These are phyloP conservation scores for Brevimyrus niger DNA, from an alignment of 2,113 vertebrate species.

Conservation along the genomic window DNA sequence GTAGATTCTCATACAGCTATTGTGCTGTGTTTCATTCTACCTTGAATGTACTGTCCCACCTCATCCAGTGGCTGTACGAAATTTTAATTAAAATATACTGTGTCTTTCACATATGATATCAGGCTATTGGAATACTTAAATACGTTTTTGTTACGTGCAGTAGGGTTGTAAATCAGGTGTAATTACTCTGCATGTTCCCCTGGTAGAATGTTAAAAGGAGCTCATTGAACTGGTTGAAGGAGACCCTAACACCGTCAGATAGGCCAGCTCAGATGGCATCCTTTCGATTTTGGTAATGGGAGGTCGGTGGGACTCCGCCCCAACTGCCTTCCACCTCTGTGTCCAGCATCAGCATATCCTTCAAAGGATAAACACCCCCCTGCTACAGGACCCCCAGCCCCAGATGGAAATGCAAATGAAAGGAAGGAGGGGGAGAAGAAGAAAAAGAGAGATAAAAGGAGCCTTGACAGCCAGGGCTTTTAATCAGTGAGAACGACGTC, in stretches of 20 bases:
- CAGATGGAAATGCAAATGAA: conserved; percentile 17
- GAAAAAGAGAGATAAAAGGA: neutral
- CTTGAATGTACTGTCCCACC: neutral
- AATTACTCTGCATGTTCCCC: neutral
- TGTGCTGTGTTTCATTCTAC: neutral
- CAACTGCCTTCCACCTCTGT: conserved; percentile 25
- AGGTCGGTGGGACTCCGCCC: conserved; percentile 23
- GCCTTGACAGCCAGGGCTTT: conserved; percentile 4
- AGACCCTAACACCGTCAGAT: neutral
- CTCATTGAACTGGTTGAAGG: neutral
- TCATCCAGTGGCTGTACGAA: neutral
- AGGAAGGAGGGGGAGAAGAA: neutral
- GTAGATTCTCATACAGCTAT: neutral
- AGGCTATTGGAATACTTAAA: neutral
- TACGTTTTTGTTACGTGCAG: neutral
- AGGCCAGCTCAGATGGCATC: neutral
- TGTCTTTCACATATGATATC: neutral
- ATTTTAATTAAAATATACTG: neutral
- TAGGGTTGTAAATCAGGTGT: neutral
- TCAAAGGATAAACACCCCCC: conserved; percentile 33
- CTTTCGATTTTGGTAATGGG: conserved; percentile 32
- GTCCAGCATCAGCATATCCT: conserved; percentile 27
- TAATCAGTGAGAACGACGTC: neutral
- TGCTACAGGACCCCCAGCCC: conserved; percentile 8
- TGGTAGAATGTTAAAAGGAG: neutral